A percentile compares a stretch with the other conserved stretches of the same genome.
These are phyloP conservation scores for Artibeus jamaicensis DNA, from an alignment of 2,797 vertebrate species.

Conservation along the genomic window DNA sequence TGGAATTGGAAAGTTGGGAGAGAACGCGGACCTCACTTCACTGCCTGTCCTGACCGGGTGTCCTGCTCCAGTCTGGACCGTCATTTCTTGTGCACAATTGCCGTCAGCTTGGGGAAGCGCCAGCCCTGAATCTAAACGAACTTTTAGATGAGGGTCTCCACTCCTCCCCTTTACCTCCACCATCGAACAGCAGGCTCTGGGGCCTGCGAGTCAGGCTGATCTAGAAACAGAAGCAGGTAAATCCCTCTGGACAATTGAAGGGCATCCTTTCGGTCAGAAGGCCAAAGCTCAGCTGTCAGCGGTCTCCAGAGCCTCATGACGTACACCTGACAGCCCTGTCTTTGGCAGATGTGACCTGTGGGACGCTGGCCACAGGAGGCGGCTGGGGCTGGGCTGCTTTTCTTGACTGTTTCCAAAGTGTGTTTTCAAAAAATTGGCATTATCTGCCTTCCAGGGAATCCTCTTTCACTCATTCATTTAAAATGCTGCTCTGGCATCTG, in stretches of 20 bases:
- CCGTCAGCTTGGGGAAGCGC: not conserved
- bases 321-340: accelerated
- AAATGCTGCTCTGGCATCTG: too few relatives aligned
- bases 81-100: accelerated
- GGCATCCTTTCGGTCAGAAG: not conserved
- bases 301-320: too few relatives aligned
- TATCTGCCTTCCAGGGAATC: too few relatives aligned
- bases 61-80: accelerated
- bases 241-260: not conserved
- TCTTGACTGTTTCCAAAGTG: not conserved
- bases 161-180: too few relatives aligned
- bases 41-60: accelerated
- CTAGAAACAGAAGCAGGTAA: not conserved
- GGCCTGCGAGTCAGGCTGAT: not conserved
- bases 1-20: not conserved
- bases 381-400: not conserved
- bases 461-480: not conserved
- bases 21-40: accelerated
- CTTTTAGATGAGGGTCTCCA: not conserved
- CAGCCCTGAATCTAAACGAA: too few relatives aligned
- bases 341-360: not conserved
- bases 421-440: not conserved
- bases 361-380: not conserved
- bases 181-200: too few relatives aligned
- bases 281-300: not conserved